A percentile compares a stretch with the other conserved stretches of the same genome.
Conservation (phyloP, 2,888 invertebrate genomes). For the Pyralis farinalis region DNA sequence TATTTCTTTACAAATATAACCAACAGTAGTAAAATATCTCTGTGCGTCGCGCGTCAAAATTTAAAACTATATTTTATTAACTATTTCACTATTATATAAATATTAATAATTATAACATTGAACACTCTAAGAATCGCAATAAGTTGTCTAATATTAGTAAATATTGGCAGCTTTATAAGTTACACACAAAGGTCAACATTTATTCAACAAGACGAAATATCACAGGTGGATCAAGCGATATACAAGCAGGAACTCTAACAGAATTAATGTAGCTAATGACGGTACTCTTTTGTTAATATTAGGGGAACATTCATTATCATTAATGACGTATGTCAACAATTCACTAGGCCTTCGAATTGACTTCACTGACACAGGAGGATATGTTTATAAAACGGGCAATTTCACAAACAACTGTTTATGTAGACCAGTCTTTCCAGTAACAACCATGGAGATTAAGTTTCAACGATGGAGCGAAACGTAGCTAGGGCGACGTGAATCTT, state of each 20-base stretch:
- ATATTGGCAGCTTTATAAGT: slow-evolving; percentile 54
- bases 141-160: slow-evolving; percentile 35
- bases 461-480: slow-evolving; percentile 45
- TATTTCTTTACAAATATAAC: slow-evolving; percentile 10
- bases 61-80: slow-evolving; percentile 27
- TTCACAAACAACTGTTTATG: slow-evolving; percentile 50
- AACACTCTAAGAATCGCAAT: slow-evolving; percentile 50
- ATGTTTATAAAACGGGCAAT: slow-evolving; percentile 51
- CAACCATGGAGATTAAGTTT: slow-evolving; percentile 50
- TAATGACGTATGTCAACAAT: slow-evolving; percentile 43
- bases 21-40: slow-evolving; percentile 29
- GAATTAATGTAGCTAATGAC: slow-evolving; percentile 36
- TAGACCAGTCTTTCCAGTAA: slow-evolving; percentile 42
- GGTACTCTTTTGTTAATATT: slow-evolving; percentile 34
- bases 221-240: slow-evolving; percentile 74
- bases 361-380: slow-evolving; percentile 55
- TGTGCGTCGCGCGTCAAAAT: slow-evolving; percentile 25
- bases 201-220: slow-evolving; percentile 58
- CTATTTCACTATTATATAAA: slow-evolving; percentile 14
- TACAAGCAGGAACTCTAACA: slow-evolving; percentile 75
- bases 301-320: slow-evolving; percentile 38
- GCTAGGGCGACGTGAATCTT: slow-evolving; percentile 53
- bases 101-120: slow-evolving; percentile 38
- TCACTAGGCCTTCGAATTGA: slow-evolving; percentile 68
- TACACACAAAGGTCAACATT: slow-evolving; percentile 49